phyloP scores from a whole-genome alignment of 2,888 invertebrate species.

The Mayetiola destructor region DNA sequence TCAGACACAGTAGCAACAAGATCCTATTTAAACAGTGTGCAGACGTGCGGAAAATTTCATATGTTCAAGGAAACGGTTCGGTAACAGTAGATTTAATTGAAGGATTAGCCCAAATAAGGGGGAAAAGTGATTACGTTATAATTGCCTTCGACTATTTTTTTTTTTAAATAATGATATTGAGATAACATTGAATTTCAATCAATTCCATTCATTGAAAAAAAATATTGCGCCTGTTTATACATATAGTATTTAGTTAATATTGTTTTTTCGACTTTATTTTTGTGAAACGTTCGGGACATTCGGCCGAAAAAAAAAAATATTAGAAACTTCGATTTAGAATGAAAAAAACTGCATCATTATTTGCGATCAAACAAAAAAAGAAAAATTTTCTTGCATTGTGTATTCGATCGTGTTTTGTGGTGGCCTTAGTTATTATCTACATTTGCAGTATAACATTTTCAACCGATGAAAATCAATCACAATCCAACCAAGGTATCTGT shows the following conservation, averaged over 20 bases:
- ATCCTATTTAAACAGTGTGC: neutral
- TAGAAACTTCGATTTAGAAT: neutral
- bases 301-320: neutral
- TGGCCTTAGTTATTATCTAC: no score
- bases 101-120: neutral
- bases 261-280: neutral
- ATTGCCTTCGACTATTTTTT: no score
- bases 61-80: neutral
- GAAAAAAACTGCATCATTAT: neutral
- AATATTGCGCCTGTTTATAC: neutral
- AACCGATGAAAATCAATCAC: no score
- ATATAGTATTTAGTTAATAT: neutral
- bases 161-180: neutral
- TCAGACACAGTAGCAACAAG: neutral
- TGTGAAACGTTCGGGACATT: no score
- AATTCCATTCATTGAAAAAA: neutral
- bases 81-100: neutral
- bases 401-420: neutral
- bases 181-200: neutral
- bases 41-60: neutral
- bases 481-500: no score
- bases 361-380: neutral
- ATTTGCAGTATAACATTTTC: no score
- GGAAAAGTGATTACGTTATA: neutral
- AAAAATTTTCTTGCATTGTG: conserved; percentile 8